phyloP scores from a whole-genome alignment of 37 sponge, comb jelly and placozoan genomes.

The Geodia barretti region DNA sequence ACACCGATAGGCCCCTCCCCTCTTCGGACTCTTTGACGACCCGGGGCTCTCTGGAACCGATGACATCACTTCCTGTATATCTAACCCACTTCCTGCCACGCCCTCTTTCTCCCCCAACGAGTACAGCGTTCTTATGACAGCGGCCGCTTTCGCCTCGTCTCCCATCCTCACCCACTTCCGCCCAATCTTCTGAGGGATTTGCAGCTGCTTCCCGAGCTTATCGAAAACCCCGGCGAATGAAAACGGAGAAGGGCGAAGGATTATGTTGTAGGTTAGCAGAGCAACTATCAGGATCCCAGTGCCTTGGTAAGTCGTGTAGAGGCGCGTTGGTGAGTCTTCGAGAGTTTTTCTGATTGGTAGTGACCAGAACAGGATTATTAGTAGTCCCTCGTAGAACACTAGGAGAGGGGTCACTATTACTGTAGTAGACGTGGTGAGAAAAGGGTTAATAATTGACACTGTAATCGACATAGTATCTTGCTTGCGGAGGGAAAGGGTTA shows the following conservation, averaged over 20 bases:
- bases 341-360: constrained; percentile 26
- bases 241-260: constrained; percentile 18
- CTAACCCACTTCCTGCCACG: too few species aligned
- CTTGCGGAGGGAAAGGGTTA: too few species aligned
- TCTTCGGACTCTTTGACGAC: not conserved
- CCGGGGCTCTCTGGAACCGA: not conserved
- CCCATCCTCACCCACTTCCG: constrained; percentile 13
- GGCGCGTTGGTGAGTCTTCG: constrained; percentile 18
- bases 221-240: constrained; percentile 11
- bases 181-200: constrained; percentile 1
- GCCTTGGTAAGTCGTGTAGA: constrained; percentile 33
- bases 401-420: constrained; percentile 5
- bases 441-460: too few species aligned
- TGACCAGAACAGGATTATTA: constrained; percentile 13
- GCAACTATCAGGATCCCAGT: constrained; percentile 25
- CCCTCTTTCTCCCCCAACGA: not conserved
- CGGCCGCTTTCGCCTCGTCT: constrained; percentile 35
- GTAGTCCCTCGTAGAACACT: constrained; percentile 17
- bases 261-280: constrained; percentile 31
- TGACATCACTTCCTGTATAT: not conserved
- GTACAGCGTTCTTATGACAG: not conserved
- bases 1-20: not conserved
- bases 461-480: too few species aligned
- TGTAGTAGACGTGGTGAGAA: too few species aligned
- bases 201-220: constrained; percentile 11